Evolutionary conservation across 2,888 invertebrate genomes (phyloP), one percentile per base, ranked within the genome.

Genomic region (Apotomis turbidana): DNA sequence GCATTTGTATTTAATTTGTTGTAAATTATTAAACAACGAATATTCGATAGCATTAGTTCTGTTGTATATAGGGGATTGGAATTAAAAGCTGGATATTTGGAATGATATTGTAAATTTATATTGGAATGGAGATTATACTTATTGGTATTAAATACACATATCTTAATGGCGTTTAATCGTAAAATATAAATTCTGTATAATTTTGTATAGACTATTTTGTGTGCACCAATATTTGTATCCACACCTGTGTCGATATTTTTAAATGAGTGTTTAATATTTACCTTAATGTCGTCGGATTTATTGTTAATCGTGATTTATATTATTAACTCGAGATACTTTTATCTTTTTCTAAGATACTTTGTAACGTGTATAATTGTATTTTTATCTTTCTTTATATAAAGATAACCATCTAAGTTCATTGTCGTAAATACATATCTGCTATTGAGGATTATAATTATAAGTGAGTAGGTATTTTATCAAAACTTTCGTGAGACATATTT

Each of bases 231-330:
- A 76, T 76, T 49, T 67, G 68, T 77, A 68, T 68, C 63, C 62
- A 68, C 72, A 72, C 72, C 68, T 46, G 63, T 68, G 27, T 68
- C 55, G 9, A 59, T 72, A 72, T 72, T 72, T 72, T 63, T 46
- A 44, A 72, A 68, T 68, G 68, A 12, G 68, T 72, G 68, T 72
- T 68, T 55, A 36, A 36, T 59, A 13, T 57, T 70, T 62, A 72
- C 52, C n/a, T 68, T 74, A 74, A 77, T 82, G 76, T 81, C 73
- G 76, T 75, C 73, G 15, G 78, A 78, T 74, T 78, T 79, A 77
- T 74, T 60, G 59, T 76, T 57, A 58, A 60, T 59, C 60, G 75
- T 69, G 71, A 71, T 69, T 44, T 15, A 36, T 69, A 55, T 67
- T 67, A 59, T 60, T 27, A 51, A 51, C 67, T 74, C 67, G 63